Conservation (phyloP, 2,113 vertebrate genomes). For the Chaetura pelagica region DNA sequence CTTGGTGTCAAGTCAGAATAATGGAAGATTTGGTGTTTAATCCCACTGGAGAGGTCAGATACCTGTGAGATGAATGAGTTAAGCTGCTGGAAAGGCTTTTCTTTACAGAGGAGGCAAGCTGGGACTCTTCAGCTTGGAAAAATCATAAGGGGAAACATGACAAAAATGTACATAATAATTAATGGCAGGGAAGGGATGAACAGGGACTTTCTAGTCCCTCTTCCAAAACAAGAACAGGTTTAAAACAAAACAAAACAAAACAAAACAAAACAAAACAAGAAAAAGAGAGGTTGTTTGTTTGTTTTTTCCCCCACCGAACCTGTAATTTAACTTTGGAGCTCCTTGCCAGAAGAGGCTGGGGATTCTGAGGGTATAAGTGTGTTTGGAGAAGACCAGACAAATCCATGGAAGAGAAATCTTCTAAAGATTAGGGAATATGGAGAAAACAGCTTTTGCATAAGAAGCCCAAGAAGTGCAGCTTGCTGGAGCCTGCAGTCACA, state of each 20-base stretch:
- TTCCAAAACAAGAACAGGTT: not conserved
- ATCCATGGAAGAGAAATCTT: not conserved
- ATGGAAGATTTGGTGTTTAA: not conserved
- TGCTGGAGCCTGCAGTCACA: not conserved
- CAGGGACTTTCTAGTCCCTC: not conserved
- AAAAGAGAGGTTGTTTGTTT: fast-evolving
- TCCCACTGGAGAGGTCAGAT: not conserved
- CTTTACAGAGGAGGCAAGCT: not conserved
- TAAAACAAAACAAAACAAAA: not conserved
- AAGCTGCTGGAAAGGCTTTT: not conserved
- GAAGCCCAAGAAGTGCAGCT: not conserved
- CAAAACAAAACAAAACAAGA: not conserved
- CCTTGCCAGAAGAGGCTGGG: not conserved
- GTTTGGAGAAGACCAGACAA: not conserved
- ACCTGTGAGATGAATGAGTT: not conserved
- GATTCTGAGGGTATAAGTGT: not conserved
- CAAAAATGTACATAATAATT: not conserved
- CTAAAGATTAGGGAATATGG: not conserved
- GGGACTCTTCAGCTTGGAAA: not conserved
- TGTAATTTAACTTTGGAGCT: not conserved
- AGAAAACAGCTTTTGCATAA: not conserved
- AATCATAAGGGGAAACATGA: not conserved
- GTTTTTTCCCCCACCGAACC: not conserved
- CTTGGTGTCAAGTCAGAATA: not conserved
- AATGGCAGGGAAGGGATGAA: not conserved